A percentile compares a stretch with the other conserved stretches of the same genome.
phyloP scores from a whole-genome alignment of 2,113 vertebrate species.

The Mormoops blainvillei region DNA sequence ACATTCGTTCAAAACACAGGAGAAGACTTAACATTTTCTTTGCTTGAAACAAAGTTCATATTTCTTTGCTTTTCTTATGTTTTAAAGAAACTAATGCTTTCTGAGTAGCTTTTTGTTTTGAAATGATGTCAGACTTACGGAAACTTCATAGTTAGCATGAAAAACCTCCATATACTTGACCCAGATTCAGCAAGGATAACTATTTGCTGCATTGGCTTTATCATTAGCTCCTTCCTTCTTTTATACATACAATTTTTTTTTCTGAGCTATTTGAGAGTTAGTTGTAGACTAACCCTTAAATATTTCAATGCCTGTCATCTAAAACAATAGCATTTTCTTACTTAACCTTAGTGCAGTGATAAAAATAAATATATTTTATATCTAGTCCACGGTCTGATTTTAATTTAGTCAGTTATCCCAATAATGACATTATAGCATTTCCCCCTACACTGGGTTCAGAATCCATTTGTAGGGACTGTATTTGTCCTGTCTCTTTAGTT shows the following conservation, averaged over 20 bases:
- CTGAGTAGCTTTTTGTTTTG: background rate
- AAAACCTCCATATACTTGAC: background rate
- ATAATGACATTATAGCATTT: background rate
- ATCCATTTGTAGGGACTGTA: background rate
- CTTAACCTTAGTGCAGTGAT: background rate
- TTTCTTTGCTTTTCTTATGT: background rate
- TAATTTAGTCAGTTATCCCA: background rate
- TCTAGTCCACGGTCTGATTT: background rate
- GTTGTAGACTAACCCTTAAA: background rate
- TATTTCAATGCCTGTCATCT: background rate
- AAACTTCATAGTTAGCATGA: background rate
- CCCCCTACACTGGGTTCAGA: too few relatives aligned
- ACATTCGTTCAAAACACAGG: background rate
- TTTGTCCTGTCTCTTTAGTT: background rate
- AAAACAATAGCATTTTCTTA: background rate
- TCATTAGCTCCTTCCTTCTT: background rate
- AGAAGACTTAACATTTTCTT: background rate
- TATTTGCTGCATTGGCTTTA: background rate
- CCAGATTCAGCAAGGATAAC: background rate
- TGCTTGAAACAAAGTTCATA: background rate
- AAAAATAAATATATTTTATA: background rate
- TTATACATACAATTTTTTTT: background rate
- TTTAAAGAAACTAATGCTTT: constrained; percentile 37
- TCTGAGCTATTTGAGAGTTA: background rate
- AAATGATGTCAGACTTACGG: background rate